A percentile compares a stretch with the other conserved stretches of the same genome.
Conservation (phyloP, 2,113 vertebrate species). For the Origma solitaria region DNA sequence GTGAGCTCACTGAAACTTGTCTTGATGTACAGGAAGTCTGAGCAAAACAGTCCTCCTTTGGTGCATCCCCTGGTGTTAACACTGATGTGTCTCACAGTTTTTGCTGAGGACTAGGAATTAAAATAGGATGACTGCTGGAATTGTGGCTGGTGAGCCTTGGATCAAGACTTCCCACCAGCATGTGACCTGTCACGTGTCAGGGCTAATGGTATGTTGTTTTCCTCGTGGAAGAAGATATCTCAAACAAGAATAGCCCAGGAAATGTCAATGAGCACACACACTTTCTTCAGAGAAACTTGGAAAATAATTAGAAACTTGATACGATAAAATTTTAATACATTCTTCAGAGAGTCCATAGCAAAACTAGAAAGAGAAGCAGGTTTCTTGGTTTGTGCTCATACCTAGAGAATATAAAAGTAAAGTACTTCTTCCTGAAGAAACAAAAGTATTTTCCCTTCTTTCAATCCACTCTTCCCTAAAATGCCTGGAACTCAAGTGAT, state of each 20-base stretch:
- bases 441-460: not conserved
- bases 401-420: not conserved
- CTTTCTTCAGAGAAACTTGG: not conserved
- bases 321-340: not conserved
- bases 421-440: not conserved
- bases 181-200: not conserved
- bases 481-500: not conserved
- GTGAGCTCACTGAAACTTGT: not conserved
- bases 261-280: not conserved
- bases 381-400: not conserved
- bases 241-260: not conserved
- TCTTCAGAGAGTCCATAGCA: not conserved
- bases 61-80: not conserved
- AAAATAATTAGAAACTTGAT: not conserved
- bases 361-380: not conserved
- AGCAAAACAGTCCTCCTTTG: not conserved
- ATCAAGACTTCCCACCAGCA: not conserved
- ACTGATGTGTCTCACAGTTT: fast-evolving
- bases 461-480: not conserved
- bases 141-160: not conserved
- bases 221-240: not conserved
- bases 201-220: not conserved
- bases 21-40: not conserved
- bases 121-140: not conserved
- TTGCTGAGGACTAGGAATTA: not conserved